Base-by-base conservation (phyloP, 2,888 invertebrate genomes). In the Apodemia arnacis region DNA sequence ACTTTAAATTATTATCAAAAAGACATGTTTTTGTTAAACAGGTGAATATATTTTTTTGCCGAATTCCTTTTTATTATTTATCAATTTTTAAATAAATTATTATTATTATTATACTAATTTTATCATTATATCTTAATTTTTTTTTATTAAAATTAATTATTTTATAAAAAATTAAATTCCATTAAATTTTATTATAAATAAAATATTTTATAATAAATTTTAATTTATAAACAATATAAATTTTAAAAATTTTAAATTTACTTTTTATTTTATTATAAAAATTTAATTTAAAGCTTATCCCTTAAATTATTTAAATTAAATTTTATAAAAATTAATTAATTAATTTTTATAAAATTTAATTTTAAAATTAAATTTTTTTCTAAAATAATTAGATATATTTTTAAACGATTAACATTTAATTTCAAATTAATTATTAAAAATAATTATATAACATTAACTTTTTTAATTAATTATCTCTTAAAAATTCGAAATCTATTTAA, bases 21-120 rank as follows among this genome's bases (percentile, higher is more conserved):
- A 98, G 98, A 98, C 98, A 99, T 99, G 99, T 99, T 99, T 99
- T 99, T 99, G 98, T 97, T 99, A 99, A 99, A 99, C 99, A 99
- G 98, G 98, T 98, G 98, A 98, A 98, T 96, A 98, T 98, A 96
- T 95, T 97, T 91, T 95, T 98, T 99, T 99, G 98, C 98, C 98
- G 97, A 99, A 97, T 99, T 99, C 97, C 97, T 99, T 98, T 99
- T 99, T 99, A 99, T 99, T 99, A 99, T 99, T 99, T 99, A 98
- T 10, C 1, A 38, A 49, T 13, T 38, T 38, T 59, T 38, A 11
- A 21, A 34, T 44, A 10, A 18, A 54, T 18, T 72, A 34, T 93
- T 91, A 27, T 34, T 24, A 92, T 79, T 95, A 95, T 96, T 97
- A 97, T 98, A 98, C 98, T 98, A 98, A 98, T 98, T 98, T 96